phyloP scores from a whole-genome alignment of 2,888 invertebrate species.

The Emesis castigata region DNA sequence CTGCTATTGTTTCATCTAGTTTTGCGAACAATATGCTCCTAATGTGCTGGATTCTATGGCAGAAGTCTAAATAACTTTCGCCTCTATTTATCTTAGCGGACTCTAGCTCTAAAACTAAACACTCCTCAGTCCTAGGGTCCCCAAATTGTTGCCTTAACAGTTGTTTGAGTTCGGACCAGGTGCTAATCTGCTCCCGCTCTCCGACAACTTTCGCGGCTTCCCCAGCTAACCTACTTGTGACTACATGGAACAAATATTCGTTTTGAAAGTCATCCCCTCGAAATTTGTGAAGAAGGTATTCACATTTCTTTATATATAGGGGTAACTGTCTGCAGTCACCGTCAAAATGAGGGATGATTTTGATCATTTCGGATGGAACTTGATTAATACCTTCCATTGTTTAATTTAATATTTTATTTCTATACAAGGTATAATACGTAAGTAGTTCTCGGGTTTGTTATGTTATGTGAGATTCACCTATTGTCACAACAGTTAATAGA shows the following conservation, averaged over 20 bases:
- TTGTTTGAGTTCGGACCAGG: constrained; percentile 35
- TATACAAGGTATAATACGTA: not conserved
- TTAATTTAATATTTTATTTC: not conserved
- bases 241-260: constrained; percentile 42
- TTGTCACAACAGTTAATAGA: not conserved
- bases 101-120: constrained; percentile 42
- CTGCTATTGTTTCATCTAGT: constrained; percentile 20
- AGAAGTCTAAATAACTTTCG: constrained; percentile 54
- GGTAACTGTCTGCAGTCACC: constrained; percentile 20
- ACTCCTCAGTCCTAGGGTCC: constrained; percentile 46
- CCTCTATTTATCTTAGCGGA: constrained; percentile 29
- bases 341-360: constrained; percentile 22
- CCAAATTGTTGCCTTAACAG: constrained; percentile 40
- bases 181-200: constrained; percentile 35
- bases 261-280: constrained; percentile 24
- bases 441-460: not conserved
- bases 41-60: constrained; percentile 44
- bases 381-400: constrained; percentile 14
- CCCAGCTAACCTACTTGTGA: constrained; percentile 45
- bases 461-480: not conserved
- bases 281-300: constrained; percentile 27
- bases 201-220: constrained; percentile 43
- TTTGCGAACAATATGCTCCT: constrained; percentile 42
- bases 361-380: constrained; percentile 14
- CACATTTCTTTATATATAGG: constrained; percentile 36